phyloP scores from a whole-genome alignment of 2,888 invertebrate species.

The Troilus luridus region DNA sequence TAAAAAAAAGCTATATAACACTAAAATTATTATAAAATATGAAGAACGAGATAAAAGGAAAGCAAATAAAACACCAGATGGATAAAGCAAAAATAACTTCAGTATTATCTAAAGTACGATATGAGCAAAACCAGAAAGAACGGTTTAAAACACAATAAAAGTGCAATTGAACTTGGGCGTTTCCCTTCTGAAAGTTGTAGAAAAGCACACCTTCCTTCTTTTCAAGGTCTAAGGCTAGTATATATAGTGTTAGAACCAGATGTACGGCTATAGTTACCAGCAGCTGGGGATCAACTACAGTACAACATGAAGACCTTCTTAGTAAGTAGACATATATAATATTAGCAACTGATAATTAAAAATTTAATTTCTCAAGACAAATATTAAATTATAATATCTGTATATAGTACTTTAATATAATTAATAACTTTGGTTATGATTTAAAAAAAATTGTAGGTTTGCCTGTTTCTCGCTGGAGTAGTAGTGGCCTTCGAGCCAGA shows the following conservation, averaged over 20 bases:
- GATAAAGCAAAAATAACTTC: too few species aligned
- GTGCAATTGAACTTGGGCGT: not conserved
- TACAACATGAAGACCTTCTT: not conserved
- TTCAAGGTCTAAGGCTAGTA: not conserved
- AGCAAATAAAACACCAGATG: too few species aligned
- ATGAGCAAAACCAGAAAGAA: not conserved
- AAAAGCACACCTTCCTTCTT: not conserved
- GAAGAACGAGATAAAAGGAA: too few species aligned
- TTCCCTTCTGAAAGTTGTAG: not conserved
- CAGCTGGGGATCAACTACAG: not conserved
- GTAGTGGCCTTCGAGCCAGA: not conserved
- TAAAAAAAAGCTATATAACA: too few species aligned
- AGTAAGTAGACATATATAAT: not conserved
- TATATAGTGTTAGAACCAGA: not conserved
- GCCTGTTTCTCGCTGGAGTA: slow-evolving; percentile 47
- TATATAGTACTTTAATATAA: too few species aligned
- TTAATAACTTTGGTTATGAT: not conserved
- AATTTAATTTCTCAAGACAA: too few species aligned
- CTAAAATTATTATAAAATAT: too few species aligned
- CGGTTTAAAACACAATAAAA: not conserved
- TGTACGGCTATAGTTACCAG: not conserved
- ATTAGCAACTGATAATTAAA: not conserved
- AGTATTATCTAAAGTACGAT: too few species aligned
- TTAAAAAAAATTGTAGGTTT: slow-evolving; percentile 18
- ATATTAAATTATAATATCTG: too few species aligned